phyloP scores from a whole-genome alignment of 2,888 invertebrate species.

The Latrodectus elegans region DNA sequence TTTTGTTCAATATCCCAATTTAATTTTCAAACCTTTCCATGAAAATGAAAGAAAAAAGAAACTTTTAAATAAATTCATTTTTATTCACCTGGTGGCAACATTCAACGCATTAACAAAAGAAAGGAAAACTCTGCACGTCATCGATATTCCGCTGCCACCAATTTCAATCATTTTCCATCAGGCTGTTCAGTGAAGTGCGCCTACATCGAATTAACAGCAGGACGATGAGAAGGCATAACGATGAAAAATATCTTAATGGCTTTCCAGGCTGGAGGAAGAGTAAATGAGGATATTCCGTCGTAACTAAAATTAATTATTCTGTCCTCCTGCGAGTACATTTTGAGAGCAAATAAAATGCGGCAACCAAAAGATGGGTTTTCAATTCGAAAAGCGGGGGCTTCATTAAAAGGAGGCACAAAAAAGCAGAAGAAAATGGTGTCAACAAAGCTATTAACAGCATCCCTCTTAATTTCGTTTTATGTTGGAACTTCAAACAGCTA shows the following conservation, averaged over 20 bases:
- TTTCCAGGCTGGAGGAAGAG: not conserved
- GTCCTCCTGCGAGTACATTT: not conserved
- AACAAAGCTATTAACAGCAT: conserved; percentile 5
- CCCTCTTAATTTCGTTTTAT: conserved; percentile 1
- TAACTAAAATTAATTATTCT: conserved; percentile 40
- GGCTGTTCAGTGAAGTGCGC: too few relatives aligned
- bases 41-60: too few relatives aligned
- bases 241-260: conserved; percentile 5
- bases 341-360: conserved; percentile 26
- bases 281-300: not conserved
- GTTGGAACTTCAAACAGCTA: not conserved
- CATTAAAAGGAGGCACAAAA: not conserved
- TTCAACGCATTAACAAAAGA: too few relatives aligned
- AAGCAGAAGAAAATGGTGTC: not conserved
- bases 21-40: too few relatives aligned
- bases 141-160: too few relatives aligned
- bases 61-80: too few relatives aligned
- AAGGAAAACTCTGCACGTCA: too few relatives aligned
- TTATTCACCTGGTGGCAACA: too few relatives aligned
- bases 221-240: not conserved
- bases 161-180: too few relatives aligned
- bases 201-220: too few relatives aligned
- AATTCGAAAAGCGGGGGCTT: not conserved
- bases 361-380: not conserved
- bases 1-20: too few relatives aligned